phyloP scores from a whole-genome alignment of 2,113 vertebrate genomes.

The Mesembrinibis cayennensis region DNA sequence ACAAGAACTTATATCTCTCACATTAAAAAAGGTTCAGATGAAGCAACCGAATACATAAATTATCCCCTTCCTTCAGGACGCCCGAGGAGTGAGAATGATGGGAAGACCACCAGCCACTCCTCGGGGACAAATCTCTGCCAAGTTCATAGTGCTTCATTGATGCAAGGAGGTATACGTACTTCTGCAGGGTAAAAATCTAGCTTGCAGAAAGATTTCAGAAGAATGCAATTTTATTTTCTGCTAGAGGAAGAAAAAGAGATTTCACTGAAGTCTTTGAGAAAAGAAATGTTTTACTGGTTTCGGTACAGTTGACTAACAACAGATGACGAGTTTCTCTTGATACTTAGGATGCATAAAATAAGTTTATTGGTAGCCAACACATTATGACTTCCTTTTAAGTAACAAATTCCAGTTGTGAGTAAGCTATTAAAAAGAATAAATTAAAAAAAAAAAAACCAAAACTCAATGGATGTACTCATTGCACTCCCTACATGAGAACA shows the following conservation, averaged over 20 bases:
- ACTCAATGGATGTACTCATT: not conserved
- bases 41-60: not conserved
- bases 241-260: not conserved
- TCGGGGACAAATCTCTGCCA: not conserved
- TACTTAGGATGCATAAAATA: not conserved
- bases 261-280: not conserved
- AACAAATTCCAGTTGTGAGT: not conserved
- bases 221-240: not conserved
- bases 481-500: not conserved
- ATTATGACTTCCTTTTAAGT: not conserved
- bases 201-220: not conserved
- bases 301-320: not conserved
- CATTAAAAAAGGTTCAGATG: not conserved
- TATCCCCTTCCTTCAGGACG: not conserved
- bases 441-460: too few relatives aligned
- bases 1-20: not conserved
- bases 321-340: not conserved
- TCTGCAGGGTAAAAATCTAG: not conserved
- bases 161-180: rapidly evolving
- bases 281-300: not conserved
- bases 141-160: not conserved
- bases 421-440: not conserved
- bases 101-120: not conserved
- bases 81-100: not conserved
- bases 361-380: not conserved